phyloP scores from a whole-genome alignment of 2,797 vertebrate species.

The Syndactyla subalaris region DNA sequence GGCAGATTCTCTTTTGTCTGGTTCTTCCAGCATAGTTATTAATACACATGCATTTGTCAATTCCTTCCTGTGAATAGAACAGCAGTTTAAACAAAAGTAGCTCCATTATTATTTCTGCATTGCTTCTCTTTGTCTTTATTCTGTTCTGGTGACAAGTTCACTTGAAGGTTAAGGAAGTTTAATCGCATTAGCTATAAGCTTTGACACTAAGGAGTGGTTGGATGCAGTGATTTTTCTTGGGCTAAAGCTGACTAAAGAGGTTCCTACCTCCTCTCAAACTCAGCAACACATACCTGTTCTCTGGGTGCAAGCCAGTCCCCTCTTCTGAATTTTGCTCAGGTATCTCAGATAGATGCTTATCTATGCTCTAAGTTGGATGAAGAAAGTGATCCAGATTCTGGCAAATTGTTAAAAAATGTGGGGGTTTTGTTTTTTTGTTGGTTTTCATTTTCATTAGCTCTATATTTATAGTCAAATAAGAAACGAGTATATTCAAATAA shows the following conservation, averaged over 20 bases:
- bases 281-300: neutral
- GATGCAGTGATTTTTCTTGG: neutral
- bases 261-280: neutral
- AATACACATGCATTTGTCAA: neutral
- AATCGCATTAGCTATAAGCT: neutral
- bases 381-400: neutral
- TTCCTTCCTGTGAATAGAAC: neutral
- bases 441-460: neutral
- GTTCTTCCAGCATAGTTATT: neutral
- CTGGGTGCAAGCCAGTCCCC: neutral
- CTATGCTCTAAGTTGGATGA: neutral
- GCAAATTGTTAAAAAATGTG: neutral
- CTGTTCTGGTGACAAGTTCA: slow-evolving; percentile 5
- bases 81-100: neutral
- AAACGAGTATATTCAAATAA: neutral
- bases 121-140: slow-evolving; percentile 17
- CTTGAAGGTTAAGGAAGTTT: neutral
- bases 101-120: neutral
- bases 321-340: neutral
- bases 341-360: neutral
- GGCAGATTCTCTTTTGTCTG: neutral
- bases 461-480: neutral
- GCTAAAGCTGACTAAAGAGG: neutral
- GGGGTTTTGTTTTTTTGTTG: accelerated
- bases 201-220: neutral